Conservation (phyloP, 2,113 vertebrate species). For the Psittacus erithacus region DNA sequence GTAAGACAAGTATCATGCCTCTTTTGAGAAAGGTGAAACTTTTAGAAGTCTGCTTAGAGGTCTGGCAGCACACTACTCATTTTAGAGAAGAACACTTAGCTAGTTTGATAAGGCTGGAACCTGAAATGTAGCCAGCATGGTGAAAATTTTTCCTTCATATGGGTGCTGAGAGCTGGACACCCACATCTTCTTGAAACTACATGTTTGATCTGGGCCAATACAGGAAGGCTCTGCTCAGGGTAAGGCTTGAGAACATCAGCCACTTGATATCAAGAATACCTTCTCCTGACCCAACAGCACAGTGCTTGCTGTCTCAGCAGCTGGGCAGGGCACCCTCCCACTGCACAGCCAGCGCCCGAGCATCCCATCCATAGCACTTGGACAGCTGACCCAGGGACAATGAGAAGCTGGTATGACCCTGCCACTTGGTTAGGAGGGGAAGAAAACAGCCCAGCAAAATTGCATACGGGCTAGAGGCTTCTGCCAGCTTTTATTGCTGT, state of each 20-base stretch:
- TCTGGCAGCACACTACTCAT: background rate
- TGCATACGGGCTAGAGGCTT: background rate
- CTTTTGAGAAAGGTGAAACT: background rate
- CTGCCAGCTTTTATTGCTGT: background rate
- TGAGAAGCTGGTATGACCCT: background rate
- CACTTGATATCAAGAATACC: background rate
- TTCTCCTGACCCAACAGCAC: background rate
- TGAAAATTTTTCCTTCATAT: rapidly evolving
- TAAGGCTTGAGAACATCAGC: background rate
- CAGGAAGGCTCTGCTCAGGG: background rate
- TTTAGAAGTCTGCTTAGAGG: background rate
- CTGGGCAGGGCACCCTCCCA: background rate
- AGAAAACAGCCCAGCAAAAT: background rate
- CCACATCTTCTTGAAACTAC: background rate
- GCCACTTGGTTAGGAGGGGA: background rate
- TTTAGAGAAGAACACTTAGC: background rate
- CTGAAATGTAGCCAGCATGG: background rate
- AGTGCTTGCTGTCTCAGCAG: background rate
- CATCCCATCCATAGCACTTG: background rate
- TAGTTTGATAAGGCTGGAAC: background rate
- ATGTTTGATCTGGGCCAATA: background rate
- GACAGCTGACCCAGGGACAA: background rate
- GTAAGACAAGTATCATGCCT: background rate
- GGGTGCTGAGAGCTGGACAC: background rate
- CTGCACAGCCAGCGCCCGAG: background rate